Percentiles rank a stretch among this genome's conserved stretches.
Evolutionary conservation across 2,113 vertebrate species (phyloP).

Genomic region (Crotalus viridis): DNA sequence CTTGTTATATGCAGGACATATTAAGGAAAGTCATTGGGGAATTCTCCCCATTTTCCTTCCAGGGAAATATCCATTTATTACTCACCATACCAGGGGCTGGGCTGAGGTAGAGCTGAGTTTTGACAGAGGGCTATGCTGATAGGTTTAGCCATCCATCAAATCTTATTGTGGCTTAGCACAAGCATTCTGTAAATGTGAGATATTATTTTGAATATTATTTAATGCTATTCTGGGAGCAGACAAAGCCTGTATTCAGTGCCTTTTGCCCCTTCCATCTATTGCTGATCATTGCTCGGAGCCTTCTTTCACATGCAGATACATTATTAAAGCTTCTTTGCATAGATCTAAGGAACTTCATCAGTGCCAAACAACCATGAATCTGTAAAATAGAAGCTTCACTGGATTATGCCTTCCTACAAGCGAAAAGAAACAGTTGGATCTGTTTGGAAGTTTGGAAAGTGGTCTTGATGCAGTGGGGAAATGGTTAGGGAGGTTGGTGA

Average conservation of each 20-base stretch:
- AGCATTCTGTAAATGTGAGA: background rate
- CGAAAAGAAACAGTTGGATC: background rate
- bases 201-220: background rate
- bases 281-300: background rate
- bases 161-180: background rate
- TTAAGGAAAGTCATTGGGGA: background rate
- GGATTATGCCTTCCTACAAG: background rate
- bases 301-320: background rate
- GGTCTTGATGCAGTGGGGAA: background rate
- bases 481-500: background rate
- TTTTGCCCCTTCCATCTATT: background rate
- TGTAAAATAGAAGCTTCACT: background rate
- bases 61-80: background rate
- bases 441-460: background rate
- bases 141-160: background rate
- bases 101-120: background rate
- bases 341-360: background rate
- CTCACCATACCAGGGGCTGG: background rate
- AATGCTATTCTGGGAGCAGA: background rate
- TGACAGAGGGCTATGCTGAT: background rate
- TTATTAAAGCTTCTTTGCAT: background rate
- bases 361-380: background rate
- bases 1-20: background rate
- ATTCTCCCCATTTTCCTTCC: background rate
- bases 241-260: background rate